Conservation (phyloP, 2,888 invertebrate genomes). For the Tromatobia lineatoria region DNA sequence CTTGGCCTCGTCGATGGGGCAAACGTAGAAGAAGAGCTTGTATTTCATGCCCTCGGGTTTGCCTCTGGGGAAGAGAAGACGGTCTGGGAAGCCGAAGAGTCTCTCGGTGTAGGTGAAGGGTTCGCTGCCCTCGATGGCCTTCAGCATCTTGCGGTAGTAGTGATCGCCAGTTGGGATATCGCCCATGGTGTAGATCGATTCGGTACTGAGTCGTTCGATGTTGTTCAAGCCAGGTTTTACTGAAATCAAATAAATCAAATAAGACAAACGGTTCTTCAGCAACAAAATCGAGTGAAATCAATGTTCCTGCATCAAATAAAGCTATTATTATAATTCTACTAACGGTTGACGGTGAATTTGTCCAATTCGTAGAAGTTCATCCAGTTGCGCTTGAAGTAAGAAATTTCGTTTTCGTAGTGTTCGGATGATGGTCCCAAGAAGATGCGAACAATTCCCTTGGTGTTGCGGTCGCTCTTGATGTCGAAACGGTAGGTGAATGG, state of each 20-base stretch:
- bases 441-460: slow-evolving; percentile 88
- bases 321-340: slow-evolving; percentile 78
- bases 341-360: slow-evolving; percentile 86
- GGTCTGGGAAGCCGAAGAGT: slow-evolving; percentile 86
- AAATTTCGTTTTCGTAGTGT: slow-evolving; percentile 86
- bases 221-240: slow-evolving; percentile 81
- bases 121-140: slow-evolving; percentile 80
- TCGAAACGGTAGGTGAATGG: slow-evolving; percentile 89
- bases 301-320: no score
- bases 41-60: slow-evolving; percentile 88
- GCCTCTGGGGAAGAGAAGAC: slow-evolving; percentile 89
- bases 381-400: slow-evolving; percentile 85
- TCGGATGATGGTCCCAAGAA: slow-evolving; percentile 91
- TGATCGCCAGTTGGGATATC: slow-evolving; percentile 76
- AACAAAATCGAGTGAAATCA: background rate
- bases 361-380: slow-evolving; percentile 89
- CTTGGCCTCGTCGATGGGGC: slow-evolving; percentile 86
- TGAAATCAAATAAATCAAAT: slow-evolving; percentile 64
- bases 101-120: slow-evolving; percentile 80
- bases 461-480: slow-evolving; percentile 88
- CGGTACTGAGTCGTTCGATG: slow-evolving; percentile 79
- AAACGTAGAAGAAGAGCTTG: slow-evolving; percentile 88
- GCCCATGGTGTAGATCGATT: slow-evolving; percentile 77
- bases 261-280: background rate
- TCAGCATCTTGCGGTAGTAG: slow-evolving; percentile 79